phyloP scores from a whole-genome alignment of 1,140 invertebrate genomes.

The Drosophila santomea region DNA sequence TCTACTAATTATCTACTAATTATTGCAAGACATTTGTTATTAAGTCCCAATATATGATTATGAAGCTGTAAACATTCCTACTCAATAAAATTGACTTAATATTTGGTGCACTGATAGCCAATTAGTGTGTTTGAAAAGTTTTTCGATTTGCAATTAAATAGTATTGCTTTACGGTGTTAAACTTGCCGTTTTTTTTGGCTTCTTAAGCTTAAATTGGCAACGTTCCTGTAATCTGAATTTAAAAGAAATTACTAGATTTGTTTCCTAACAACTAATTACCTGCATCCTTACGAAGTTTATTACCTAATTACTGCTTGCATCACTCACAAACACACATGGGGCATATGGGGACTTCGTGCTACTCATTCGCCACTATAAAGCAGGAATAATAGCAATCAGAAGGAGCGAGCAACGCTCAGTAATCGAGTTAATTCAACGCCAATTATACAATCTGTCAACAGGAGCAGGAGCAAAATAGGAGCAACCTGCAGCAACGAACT shows the following conservation, averaged over 20 bases:
- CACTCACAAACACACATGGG: constrained; percentile 5
- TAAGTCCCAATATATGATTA: too few species aligned
- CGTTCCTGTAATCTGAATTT: neutral
- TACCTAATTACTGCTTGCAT: constrained; percentile 23
- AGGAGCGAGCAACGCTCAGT: constrained; percentile 12
- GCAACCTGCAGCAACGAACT: constrained; percentile 10
- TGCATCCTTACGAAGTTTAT: neutral
- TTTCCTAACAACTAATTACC: constrained; percentile 12
- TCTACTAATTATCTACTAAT: too few species aligned
- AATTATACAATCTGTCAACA: constrained; percentile 60
- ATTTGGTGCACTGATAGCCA: too few species aligned
- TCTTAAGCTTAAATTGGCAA: too few species aligned
- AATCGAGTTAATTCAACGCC: constrained; percentile 47
- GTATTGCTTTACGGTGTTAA: neutral
- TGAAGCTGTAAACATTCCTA: too few species aligned
- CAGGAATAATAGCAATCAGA: constrained; percentile 18
- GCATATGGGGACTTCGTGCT: constrained; percentile 10
- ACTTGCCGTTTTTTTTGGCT: neutral
- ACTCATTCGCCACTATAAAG: neutral
- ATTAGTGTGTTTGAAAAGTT: too few species aligned
- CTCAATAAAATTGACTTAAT: too few species aligned
- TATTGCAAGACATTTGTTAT: too few species aligned
- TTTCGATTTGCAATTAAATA: neutral
- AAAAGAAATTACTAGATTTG: neutral
- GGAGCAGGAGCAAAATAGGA: constrained; percentile 16